Conservation (phyloP, 2,113 vertebrate genomes). For the Charina bottae region DNA sequence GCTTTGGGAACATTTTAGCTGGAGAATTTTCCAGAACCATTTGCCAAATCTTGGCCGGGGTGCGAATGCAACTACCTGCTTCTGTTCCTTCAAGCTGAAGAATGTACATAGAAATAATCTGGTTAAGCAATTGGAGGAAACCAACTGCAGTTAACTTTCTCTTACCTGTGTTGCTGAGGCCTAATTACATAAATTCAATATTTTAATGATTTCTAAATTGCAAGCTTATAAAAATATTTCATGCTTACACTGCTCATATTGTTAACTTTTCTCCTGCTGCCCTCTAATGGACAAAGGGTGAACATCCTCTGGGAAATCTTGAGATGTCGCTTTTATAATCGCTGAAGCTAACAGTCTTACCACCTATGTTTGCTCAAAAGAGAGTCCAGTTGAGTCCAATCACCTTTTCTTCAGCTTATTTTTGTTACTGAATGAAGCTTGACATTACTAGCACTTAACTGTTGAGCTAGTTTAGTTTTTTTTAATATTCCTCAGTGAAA, state of each 20-base stretch:
- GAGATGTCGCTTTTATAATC: neutral
- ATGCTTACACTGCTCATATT: neutral
- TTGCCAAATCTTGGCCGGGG: neutral
- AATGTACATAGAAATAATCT: neutral
- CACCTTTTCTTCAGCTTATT: neutral
- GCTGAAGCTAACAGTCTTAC: neutral
- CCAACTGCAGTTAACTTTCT: neutral
- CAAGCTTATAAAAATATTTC: constrained; percentile 4
- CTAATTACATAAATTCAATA: neutral
- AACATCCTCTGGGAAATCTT: neutral
- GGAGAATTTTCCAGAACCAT: constrained; percentile 13
- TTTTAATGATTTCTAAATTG: neutral
- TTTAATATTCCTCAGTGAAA: neutral
- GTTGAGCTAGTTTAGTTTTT: constrained; percentile 1
- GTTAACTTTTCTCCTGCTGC: constrained; percentile 55
- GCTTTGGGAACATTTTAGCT: neutral
- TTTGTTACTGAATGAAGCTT: too few species aligned
- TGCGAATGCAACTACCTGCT: neutral
- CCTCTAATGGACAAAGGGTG: constrained; percentile 41
- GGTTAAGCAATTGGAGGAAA: neutral
- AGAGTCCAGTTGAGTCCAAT: neutral
- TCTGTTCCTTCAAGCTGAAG: neutral
- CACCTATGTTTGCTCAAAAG: neutral
- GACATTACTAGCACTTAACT: neutral
- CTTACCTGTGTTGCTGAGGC: neutral